These are phyloP conservation scores for Quadriops clusia DNA, from an alignment of 2,888 invertebrate species.

Conservation along the genomic window DNA sequence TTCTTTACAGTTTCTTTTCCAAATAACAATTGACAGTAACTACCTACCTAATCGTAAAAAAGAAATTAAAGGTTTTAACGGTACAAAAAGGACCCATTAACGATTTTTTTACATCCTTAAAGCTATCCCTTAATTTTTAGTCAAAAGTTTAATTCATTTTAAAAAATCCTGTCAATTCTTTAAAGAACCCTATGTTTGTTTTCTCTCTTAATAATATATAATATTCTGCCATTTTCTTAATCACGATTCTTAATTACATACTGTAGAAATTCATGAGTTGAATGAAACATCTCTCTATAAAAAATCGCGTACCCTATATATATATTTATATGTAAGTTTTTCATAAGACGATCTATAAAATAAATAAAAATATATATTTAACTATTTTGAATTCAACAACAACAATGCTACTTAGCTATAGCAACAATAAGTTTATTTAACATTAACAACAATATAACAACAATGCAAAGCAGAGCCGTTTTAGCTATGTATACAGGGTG, in stretches of 20 bases:
- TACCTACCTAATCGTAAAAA: too few species aligned
- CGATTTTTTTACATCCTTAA: too few species aligned
- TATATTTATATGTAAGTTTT: slow-evolving; percentile 7
- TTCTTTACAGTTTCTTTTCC: too few species aligned
- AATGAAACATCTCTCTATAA: too few species aligned
- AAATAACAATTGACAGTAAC: too few species aligned
- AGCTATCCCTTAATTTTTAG: too few species aligned
- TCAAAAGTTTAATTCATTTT: too few species aligned
- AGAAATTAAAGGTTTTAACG: too few species aligned
- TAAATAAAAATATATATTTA: slow-evolving; percentile 10
- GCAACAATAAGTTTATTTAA: slow-evolving; percentile 37
- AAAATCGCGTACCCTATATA: too few species aligned
- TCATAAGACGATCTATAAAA: slow-evolving; percentile 13
- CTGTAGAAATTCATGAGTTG: slow-evolving; percentile 5
- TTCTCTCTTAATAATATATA: background rate
- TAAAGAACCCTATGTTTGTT: background rate
- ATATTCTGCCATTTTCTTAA: background rate
- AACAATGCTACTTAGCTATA: slow-evolving; percentile 36
- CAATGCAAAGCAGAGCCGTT: slow-evolving; percentile 32
- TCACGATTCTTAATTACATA: background rate
- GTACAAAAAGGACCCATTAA: too few species aligned
- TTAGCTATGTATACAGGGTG: slow-evolving; percentile 2
- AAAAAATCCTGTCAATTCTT: background rate
- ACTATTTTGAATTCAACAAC: slow-evolving; percentile 33
- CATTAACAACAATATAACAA: slow-evolving; percentile 36